Conservation (phyloP, 2,113 vertebrate species). For the Lophura nycthemera region DNA sequence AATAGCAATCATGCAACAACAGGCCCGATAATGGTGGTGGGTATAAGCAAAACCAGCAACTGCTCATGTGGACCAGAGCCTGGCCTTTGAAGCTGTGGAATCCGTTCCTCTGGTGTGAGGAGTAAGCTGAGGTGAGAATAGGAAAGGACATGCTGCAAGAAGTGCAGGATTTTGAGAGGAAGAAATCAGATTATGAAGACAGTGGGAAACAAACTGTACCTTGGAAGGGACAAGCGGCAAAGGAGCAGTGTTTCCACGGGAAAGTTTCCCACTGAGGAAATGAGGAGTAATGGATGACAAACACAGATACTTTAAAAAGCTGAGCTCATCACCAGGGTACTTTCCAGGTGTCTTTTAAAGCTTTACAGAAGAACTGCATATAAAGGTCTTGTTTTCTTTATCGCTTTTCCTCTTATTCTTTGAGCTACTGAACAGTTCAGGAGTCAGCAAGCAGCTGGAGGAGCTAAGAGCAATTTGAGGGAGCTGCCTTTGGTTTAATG, state of each 20-base stretch:
- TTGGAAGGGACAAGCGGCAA: not conserved
- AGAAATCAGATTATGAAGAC: not conserved
- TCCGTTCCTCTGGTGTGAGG: not conserved
- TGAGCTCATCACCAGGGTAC: not conserved
- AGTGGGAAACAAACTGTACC: not conserved
- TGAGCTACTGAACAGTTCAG: not conserved
- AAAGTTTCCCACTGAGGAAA: not conserved
- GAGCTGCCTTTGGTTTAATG: not conserved
- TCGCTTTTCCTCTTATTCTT: not conserved
- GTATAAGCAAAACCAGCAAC: not conserved
- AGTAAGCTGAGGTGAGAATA: not conserved
- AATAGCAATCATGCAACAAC: not conserved
- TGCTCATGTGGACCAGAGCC: not conserved
- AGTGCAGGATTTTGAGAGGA: not conserved
- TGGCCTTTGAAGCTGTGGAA: not conserved
- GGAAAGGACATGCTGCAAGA: not conserved
- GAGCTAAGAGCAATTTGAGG: not conserved
- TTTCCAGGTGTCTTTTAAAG: not conserved
- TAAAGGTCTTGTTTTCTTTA: not conserved
- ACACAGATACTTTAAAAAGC: not conserved
- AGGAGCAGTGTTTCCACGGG: not conserved
- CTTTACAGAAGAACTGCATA: not conserved
- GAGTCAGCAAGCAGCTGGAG: not conserved
- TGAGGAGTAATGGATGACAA: not conserved
- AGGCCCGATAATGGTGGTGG: too few species aligned